These are phyloP conservation scores for Neoarius graeffei DNA, from an alignment of 2,113 vertebrate species.

Conservation along the genomic window DNA sequence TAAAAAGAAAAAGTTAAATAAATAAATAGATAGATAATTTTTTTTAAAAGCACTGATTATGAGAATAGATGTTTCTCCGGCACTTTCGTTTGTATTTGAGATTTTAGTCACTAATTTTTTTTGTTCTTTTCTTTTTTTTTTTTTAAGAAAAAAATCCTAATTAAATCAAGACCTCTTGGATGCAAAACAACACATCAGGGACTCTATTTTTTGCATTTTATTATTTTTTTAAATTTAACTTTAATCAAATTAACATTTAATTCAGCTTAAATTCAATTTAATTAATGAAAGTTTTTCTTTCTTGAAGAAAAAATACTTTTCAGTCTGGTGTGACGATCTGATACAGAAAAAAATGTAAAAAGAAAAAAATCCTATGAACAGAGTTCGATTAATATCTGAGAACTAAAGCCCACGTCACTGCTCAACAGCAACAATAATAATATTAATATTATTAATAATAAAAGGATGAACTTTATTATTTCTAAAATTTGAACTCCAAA, in stretches of 20 bases:
- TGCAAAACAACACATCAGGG: neutral
- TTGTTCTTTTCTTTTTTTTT: neutral
- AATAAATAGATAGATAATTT: too few relatives aligned
- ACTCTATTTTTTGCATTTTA: neutral
- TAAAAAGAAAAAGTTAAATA: neutral
- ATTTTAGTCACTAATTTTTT: neutral
- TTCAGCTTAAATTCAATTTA: neutral
- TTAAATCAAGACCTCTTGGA: neutral
- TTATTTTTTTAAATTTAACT: neutral
- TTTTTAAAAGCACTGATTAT: too few relatives aligned
- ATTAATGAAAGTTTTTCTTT: neutral
- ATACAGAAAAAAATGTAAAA: neutral
- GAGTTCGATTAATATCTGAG: neutral
- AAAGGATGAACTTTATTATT: too few relatives aligned
- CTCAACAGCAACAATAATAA: neutral
- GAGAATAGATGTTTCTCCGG: too few relatives aligned
- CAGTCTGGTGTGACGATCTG: too few relatives aligned
- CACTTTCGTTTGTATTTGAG: neutral
- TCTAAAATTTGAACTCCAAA: too few relatives aligned
- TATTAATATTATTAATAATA: too few relatives aligned
- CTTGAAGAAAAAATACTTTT: neutral
- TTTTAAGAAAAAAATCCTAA: neutral
- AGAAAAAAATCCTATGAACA: too few relatives aligned
- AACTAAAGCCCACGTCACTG: neutral
- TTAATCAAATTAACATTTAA: neutral